phyloP scores from a whole-genome alignment of 30 jellyfish, hydroid and myxozoan genomes.

The Sanderia malayensis region DNA sequence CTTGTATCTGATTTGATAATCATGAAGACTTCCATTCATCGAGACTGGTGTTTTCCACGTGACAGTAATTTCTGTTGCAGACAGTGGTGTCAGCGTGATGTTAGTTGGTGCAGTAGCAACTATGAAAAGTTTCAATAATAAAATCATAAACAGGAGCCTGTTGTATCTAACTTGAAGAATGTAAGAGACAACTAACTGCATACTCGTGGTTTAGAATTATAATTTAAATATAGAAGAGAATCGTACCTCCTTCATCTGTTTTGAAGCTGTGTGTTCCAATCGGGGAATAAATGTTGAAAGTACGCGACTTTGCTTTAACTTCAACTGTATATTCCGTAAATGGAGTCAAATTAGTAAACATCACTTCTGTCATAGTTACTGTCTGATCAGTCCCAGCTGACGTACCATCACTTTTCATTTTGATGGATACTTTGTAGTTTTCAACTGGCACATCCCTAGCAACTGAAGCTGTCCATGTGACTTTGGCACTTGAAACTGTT shows the following conservation, averaged over 20 bases:
- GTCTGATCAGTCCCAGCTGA: not conserved
- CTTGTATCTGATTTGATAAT: too few relatives aligned
- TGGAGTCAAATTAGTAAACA: slow-evolving; percentile 14
- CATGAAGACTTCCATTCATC: too few relatives aligned
- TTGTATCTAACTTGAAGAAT: too few relatives aligned
- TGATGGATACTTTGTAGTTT: slow-evolving; percentile 18
- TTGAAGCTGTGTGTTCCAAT: slow-evolving; percentile 17
- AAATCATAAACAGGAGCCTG: too few relatives aligned
- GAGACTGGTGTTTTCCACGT: too few relatives aligned
- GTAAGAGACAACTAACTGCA: too few relatives aligned
- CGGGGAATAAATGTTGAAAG: slow-evolving; percentile 1
- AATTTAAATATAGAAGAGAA: too few relatives aligned
- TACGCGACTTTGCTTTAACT: slow-evolving; percentile 9
- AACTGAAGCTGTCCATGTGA: slow-evolving; percentile 33
- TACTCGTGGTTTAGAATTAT: too few relatives aligned
- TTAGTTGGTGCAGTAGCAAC: too few relatives aligned
- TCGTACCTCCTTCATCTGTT: slow-evolving; percentile 56
- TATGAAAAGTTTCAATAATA: too few relatives aligned
- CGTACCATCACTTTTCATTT: slow-evolving; percentile 12
- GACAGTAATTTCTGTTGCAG: too few relatives aligned
- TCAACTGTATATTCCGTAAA: slow-evolving; percentile 37
- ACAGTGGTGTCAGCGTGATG: too few relatives aligned
- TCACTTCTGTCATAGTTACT: not conserved
- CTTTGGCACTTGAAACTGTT: slow-evolving; percentile 3
- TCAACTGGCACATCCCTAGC: slow-evolving; percentile 23